Percentiles rank a stretch among this genome's conserved stretches.
These are phyloP conservation scores for Ciona savignyi DNA, from an alignment of 23 tunicate genomes.

Conservation along the genomic window DNA sequence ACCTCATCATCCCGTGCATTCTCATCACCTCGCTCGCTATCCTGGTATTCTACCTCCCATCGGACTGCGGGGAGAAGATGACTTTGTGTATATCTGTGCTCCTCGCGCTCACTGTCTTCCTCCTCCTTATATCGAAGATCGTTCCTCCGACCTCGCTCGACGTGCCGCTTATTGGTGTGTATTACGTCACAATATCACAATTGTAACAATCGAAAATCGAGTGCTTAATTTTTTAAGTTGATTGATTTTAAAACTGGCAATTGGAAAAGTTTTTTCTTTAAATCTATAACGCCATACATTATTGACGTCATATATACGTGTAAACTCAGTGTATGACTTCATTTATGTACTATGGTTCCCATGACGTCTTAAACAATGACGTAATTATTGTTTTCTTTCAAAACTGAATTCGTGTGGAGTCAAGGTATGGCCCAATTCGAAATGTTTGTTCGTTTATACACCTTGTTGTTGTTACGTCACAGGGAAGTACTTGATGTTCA, in stretches of 20 bases:
- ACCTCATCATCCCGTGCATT: constrained; percentile 93
- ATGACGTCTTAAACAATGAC: neutral
- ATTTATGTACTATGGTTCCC: no score
- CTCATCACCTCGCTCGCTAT: constrained; percentile 96
- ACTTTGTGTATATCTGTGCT: constrained; percentile 96
- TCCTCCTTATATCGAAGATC: constrained; percentile 91
- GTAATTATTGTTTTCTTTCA: neutral
- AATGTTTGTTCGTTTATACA: neutral
- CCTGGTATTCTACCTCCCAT: constrained; percentile 91
- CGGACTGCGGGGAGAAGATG: constrained; percentile 99
- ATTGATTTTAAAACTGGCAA: no score
- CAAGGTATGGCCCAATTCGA: neutral
- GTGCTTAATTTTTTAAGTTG: no score
- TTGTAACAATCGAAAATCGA: no score
- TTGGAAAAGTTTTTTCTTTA: no score
- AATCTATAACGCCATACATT: no score
- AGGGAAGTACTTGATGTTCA: constrained; percentile 96
- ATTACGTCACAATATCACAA: no score
- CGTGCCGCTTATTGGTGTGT: constrained; percentile 87
- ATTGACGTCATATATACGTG: no score
- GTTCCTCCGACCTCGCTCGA: constrained; percentile 98
- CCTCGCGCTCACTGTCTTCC: constrained; percentile 95
- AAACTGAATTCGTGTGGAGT: neutral
- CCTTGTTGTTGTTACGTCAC: neutral
- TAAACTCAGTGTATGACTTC: no score